Evolutionary conservation across 2,113 vertebrate species (phyloP).

Genomic region (Etia nguti): DNA sequence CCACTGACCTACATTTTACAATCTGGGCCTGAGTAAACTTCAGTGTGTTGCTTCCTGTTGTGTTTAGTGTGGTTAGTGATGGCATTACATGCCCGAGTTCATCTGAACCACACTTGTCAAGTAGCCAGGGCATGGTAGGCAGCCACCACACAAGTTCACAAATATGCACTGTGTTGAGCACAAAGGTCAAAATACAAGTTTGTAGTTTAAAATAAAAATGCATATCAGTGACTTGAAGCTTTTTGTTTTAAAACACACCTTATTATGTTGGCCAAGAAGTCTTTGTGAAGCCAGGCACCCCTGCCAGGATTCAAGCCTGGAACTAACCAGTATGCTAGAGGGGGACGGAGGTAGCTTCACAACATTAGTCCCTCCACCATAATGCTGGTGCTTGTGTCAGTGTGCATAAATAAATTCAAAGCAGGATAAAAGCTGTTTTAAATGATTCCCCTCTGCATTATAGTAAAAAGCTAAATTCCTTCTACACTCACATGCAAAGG

Average conservation of each 20-base stretch:
- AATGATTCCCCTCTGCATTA: not conserved
- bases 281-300: not conserved
- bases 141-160: not conserved
- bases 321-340: not conserved
- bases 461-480: not conserved
- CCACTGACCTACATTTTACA: not conserved
- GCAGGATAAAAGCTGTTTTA: not conserved
- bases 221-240: rapidly evolving
- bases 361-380: not conserved
- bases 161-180: not conserved
- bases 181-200: not conserved
- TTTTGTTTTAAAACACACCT: not conserved
- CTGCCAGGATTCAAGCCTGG: not conserved
- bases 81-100: not conserved
- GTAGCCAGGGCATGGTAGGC: not conserved
- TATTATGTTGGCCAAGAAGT: not conserved
- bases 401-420: not conserved
- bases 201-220: not conserved
- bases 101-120: not conserved
- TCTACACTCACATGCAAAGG: not conserved
- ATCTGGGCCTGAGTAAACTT: not conserved
- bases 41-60: not conserved
- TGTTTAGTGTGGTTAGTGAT: not conserved
- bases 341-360: not conserved
- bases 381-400: not conserved